Evolutionary conservation across 2,113 vertebrate genomes (phyloP).

Genomic region (Pteropus alecto): DNA sequence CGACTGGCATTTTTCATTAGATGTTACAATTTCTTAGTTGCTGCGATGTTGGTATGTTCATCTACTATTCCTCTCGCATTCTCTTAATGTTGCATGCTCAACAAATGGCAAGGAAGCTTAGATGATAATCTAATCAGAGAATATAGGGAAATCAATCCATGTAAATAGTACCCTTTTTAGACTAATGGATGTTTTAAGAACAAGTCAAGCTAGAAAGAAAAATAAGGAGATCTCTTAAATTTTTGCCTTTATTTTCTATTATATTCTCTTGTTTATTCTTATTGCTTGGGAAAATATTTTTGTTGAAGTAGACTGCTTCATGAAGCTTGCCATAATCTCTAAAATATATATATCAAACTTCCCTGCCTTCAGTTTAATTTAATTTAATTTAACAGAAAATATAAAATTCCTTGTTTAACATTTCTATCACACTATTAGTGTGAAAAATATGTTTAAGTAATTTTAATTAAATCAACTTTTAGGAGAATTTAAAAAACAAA

Average conservation of each 20-base stretch:
- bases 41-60: not conserved
- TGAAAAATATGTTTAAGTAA: not conserved
- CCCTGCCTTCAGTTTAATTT: not conserved
- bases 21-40: not conserved
- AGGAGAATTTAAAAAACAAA: not conserved
- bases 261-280: not conserved
- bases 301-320: not conserved
- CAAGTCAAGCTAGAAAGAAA: not conserved
- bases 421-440: not conserved
- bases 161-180: not conserved
- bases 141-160: not conserved
- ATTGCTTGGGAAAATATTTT: not conserved
- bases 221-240: not conserved
- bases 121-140: constrained; percentile 16
- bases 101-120: not conserved
- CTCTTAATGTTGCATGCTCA: not conserved
- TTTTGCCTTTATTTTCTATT: not conserved
- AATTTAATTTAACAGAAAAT: not conserved
- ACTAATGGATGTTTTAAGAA: not conserved
- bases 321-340: not conserved
- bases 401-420: not conserved
- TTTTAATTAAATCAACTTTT: constrained; percentile 29
- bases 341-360: not conserved
- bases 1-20: not conserved
- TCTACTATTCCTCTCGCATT: not conserved